Evolutionary conservation across 2,113 vertebrate genomes (phyloP).

Genomic region (Lepus europaeus): DNA sequence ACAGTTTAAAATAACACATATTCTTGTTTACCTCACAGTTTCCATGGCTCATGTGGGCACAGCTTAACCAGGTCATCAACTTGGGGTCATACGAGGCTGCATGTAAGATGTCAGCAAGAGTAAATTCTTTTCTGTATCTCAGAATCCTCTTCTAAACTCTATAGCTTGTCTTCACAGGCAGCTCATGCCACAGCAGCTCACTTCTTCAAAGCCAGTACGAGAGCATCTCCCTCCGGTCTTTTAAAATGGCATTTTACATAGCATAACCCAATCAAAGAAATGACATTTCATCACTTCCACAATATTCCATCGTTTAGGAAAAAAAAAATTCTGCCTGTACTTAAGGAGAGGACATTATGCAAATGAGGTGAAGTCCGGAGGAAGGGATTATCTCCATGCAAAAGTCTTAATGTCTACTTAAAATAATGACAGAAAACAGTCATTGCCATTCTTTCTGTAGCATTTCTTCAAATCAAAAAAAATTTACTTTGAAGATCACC

Average conservation of each 20-base stretch:
- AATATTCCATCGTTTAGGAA: not conserved
- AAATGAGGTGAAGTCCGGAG: not conserved
- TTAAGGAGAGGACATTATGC: not conserved
- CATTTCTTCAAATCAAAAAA: conserved; percentile 39
- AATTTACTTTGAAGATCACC: not conserved
- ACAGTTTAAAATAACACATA: not conserved
- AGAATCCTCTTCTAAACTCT: not conserved
- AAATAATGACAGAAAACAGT: not conserved
- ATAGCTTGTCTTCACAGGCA: not conserved
- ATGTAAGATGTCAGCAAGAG: not conserved
- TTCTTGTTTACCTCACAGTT: not conserved
- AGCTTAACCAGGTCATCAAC: not conserved
- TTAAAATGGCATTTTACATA: not conserved
- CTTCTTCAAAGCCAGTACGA: not conserved
- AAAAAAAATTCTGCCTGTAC: not conserved
- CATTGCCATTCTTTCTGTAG: not conserved
- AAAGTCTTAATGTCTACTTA: not conserved
- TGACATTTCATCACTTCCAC: not conserved
- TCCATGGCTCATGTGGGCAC: not conserved
- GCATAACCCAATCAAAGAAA: not conserved
- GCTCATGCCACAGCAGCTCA: not conserved
- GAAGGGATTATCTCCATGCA: not conserved
- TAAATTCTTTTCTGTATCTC: not conserved
- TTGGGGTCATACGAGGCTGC: not conserved
- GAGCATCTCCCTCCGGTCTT: not conserved